Evolutionary conservation across 2,888 invertebrate species (phyloP), one percentile per base, ranked within the genome.

Genomic region (Andrena haemorrhoa): DNA sequence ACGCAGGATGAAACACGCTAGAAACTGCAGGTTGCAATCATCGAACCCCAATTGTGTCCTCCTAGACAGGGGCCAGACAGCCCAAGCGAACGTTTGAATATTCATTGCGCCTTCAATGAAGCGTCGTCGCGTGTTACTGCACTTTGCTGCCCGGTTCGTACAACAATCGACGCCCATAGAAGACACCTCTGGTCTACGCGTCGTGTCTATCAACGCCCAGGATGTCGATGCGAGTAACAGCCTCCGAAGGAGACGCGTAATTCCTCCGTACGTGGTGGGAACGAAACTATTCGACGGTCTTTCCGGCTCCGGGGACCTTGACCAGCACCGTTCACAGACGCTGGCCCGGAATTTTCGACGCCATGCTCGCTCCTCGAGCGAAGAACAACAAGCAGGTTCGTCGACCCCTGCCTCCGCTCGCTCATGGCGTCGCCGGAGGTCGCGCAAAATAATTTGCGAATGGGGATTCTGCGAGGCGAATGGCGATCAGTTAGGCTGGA

Each of bases 321-420:
- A 79, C 69, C 74, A 80, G 20, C 26, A 49, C 49, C 73, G 73
- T 66, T 78, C 79, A 60, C 63, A 66, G 35, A 61, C 56, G 29
- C 47, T 79, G 79, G 61, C 75, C 72, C 65, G 61, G 64, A 75
- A 77, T 85, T 85, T 85, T 79, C 75, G 79, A 85, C 70, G 73
- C 78, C 35, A 74, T 70, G 74, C 72, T 85, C 72, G 47, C 64
- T 84, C 51, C 63, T 6, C 66, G 41, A n/a, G 23, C 29, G 20
- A 31, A 35, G 58, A 77, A 86, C 83, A 83, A 86, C 68, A 82
- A 86, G 69, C 58, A 53, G 56, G 76, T 71, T n/a, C 75, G 68
- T 84, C 77, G 84, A 78, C 80, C 69, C 31, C 16, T n/a, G 47
- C 8, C 35, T 23, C 10, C 16, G 5, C 20, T 61, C 60, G 49